These are phyloP conservation scores for Oreochromis niloticus DNA, from an alignment of 2,113 vertebrate species.

Conservation along the genomic window DNA sequence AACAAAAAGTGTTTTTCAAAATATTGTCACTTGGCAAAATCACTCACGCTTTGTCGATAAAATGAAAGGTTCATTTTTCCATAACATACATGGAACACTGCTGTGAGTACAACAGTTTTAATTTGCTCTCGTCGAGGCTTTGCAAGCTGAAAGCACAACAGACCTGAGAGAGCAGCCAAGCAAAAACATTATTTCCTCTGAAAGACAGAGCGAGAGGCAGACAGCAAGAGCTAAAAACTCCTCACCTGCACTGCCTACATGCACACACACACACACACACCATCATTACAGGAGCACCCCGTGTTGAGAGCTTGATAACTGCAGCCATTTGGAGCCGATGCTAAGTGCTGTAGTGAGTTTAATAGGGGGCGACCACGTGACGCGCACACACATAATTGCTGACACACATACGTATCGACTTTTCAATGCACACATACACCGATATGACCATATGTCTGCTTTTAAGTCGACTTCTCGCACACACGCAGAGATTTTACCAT, in stretches of 20 bases:
- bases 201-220: neutral
- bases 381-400: neutral
- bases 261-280: neutral
- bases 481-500: neutral
- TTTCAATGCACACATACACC: neutral
- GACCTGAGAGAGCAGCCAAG: neutral
- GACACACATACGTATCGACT: neutral
- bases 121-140: neutral
- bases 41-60: neutral
- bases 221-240: neutral
- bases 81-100: neutral
- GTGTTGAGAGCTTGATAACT: conserved; percentile 18
- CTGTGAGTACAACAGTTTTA: neutral
- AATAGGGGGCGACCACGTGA: conserved; percentile 19
- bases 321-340: conserved; percentile 27
- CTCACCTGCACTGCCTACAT: neutral
- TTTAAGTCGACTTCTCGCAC: neutral
- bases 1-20: neutral
- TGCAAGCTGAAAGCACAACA: neutral
- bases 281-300: neutral
- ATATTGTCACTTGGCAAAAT: neutral
- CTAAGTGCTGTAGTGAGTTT: conserved; percentile 31
- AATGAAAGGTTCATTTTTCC: neutral
- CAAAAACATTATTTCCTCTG: neutral
- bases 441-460: conserved; percentile 18